These are phyloP conservation scores for Pollachius pollachius DNA, from an alignment of 2,113 vertebrate species.

Conservation along the genomic window DNA sequence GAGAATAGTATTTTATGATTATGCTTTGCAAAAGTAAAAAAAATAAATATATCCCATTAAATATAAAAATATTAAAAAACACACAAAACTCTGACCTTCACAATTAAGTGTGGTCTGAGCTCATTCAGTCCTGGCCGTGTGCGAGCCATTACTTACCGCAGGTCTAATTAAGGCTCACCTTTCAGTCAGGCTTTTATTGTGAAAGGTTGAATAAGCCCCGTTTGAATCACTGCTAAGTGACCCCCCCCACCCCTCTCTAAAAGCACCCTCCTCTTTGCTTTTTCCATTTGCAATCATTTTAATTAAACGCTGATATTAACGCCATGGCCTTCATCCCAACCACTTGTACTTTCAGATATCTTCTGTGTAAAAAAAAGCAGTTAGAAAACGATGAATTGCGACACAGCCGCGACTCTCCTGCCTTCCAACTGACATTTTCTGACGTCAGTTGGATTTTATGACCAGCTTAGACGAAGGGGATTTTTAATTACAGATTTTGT, in stretches of 20 bases:
- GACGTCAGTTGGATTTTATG: not conserved
- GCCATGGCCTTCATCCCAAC: slow-evolving; percentile 30
- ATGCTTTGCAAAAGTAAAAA: slow-evolving; percentile 21
- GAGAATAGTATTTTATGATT: slow-evolving; percentile 47
- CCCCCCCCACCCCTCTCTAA: slow-evolving; percentile 5
- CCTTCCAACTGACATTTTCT: not conserved
- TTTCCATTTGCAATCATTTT: slow-evolving; percentile 48
- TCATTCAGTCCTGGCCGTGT: slow-evolving; percentile 47
- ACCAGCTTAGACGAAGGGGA: slow-evolving; percentile 18
- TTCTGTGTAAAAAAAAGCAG: slow-evolving; percentile 17
- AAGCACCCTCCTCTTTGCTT: slow-evolving; percentile 20
- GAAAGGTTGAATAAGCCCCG: slow-evolving; percentile 38
- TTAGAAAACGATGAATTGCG: not conserved
- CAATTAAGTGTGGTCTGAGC: slow-evolving; percentile 47
- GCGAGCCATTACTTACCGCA: slow-evolving; percentile 37
- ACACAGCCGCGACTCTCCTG: not conserved
- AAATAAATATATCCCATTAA: not conserved
- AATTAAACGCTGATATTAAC: slow-evolving; percentile 41
- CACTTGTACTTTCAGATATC: slow-evolving; percentile 19
- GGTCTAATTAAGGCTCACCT: slow-evolving; percentile 57
- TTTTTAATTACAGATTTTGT: no score
- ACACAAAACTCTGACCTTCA: slow-evolving; percentile 31
- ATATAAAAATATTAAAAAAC: slow-evolving; percentile 6
- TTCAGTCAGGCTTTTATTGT: slow-evolving; percentile 48
- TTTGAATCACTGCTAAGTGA: slow-evolving; percentile 43